These are phyloP conservation scores for Tetragnatha versicolor DNA, from an alignment of 1,140 invertebrate species.

Conservation along the genomic window DNA sequence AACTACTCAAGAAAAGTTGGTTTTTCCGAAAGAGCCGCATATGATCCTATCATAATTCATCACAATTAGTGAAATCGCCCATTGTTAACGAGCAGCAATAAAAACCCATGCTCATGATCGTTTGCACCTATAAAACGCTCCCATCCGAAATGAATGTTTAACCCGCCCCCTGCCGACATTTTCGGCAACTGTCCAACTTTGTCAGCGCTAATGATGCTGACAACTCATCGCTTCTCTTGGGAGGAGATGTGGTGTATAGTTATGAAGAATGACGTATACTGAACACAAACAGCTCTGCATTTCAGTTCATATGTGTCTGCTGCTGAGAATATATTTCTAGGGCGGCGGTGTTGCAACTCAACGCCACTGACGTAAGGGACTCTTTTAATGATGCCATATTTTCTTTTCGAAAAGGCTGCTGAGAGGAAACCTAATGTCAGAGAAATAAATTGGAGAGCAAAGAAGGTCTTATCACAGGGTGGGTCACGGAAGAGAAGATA, in stretches of 20 bases:
- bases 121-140: constrained; percentile 35
- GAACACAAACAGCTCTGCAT: background rate
- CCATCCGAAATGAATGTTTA: constrained; percentile 13
- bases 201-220: constrained; percentile 26
- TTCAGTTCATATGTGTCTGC: background rate
- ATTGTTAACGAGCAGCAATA: constrained; percentile 7
- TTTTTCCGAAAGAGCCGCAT: constrained; percentile 6
- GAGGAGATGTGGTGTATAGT: constrained; percentile 18
- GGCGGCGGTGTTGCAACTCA: background rate
- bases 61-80: constrained; percentile 5
- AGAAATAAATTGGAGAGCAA: constrained; percentile 10
- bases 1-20: background rate
- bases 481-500: background rate
- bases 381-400: constrained; percentile 32
- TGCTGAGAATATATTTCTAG: constrained; percentile 32
- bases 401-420: constrained; percentile 1
- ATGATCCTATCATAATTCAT: constrained; percentile 15
- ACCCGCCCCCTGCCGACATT: constrained; percentile 31
- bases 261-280: constrained; percentile 34
- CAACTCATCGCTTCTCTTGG: constrained; percentile 21
- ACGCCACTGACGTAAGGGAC: constrained; percentile 11
- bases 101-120: background rate
- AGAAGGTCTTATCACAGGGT: background rate
- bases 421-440: background rate
- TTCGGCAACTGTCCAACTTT: constrained; percentile 23